Percentiles rank a stretch among this genome's conserved stretches.
These are phyloP conservation scores for Nothobranchius furzeri DNA, from an alignment of 2,113 vertebrate species.

Conservation along the genomic window DNA sequence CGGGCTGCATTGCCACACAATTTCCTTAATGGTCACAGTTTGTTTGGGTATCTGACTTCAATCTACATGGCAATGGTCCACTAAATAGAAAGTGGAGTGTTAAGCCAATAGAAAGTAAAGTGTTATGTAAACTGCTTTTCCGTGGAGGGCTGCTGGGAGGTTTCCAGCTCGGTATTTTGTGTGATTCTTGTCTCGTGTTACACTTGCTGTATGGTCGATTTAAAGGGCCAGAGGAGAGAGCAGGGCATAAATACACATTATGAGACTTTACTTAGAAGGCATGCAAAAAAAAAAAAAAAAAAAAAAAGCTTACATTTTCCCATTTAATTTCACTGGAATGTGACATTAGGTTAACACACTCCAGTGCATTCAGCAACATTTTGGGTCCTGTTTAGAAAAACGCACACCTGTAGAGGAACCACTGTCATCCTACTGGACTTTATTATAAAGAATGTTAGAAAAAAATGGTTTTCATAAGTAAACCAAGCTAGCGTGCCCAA, in stretches of 20 bases:
- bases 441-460: not conserved
- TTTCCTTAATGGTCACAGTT: conserved; percentile 42
- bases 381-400: not conserved
- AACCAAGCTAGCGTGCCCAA: not conserved
- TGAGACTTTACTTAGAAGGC: conserved; percentile 29
- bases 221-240: conserved; percentile 12
- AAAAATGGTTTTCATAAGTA: not conserved
- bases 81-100: conserved; percentile 53
- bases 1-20: conserved; percentile 21
- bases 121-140: conserved; percentile 45
- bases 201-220: conserved; percentile 8
- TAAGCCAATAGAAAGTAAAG: conserved; percentile 40
- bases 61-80: conserved; percentile 49
- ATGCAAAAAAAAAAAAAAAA: conserved; percentile 12
- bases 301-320: conserved; percentile 9
- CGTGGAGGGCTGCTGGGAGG: conserved; percentile 22
- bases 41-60: conserved; percentile 52
- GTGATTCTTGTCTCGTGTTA: conserved; percentile 31
- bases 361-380: not conserved
- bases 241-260: conserved; percentile 12
- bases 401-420: not conserved
- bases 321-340: conserved; percentile 18
- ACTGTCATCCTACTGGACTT: not conserved
- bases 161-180: conserved; percentile 33
- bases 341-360: conserved; percentile 6